Evolutionary conservation across 1,140 invertebrate species (phyloP).

Genomic region (Lamellibrachia luymesi): DNA sequence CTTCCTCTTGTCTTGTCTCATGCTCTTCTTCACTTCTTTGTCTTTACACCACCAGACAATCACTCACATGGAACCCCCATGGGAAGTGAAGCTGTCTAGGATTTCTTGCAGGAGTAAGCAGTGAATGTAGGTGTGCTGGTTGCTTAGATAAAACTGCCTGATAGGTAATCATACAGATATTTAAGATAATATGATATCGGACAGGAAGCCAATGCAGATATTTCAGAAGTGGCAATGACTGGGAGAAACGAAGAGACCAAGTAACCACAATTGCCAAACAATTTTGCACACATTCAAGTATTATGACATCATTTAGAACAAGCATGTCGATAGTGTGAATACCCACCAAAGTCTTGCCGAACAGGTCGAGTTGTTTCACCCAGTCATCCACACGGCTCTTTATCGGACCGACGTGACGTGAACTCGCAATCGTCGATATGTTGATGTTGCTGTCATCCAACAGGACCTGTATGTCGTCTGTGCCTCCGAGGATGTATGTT

Average conservation of each 20-base stretch:
- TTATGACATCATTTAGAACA: neutral
- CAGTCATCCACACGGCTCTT: conserved; percentile 78
- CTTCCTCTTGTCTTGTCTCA: too few relatives aligned
- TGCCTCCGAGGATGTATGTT: conserved; percentile 75
- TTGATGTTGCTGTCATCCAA: conserved; percentile 84
- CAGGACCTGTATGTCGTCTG: conserved; percentile 77
- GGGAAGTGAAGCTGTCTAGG: too few relatives aligned
- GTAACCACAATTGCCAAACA: neutral
- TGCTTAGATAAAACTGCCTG: too few relatives aligned
- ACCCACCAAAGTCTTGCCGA: conserved; percentile 72
- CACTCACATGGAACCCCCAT: too few relatives aligned
- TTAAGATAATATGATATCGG: too few relatives aligned
- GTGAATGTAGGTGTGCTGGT: too few relatives aligned
- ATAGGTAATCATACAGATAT: too few relatives aligned
- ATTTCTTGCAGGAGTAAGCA: too few relatives aligned
- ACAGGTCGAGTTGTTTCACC: conserved; percentile 71
- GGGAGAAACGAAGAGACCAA: neutral
- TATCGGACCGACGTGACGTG: conserved; percentile 78
- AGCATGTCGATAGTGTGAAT: neutral
- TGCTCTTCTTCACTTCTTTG: too few relatives aligned
- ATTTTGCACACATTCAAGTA: conserved; percentile 2
- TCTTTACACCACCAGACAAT: too few relatives aligned
- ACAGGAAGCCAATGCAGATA: too few relatives aligned
- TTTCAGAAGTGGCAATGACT: too few relatives aligned
- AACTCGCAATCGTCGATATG: conserved; percentile 80